phyloP scores from a whole-genome alignment of 1,140 invertebrate genomes.

The Drosophila ogumai region DNA sequence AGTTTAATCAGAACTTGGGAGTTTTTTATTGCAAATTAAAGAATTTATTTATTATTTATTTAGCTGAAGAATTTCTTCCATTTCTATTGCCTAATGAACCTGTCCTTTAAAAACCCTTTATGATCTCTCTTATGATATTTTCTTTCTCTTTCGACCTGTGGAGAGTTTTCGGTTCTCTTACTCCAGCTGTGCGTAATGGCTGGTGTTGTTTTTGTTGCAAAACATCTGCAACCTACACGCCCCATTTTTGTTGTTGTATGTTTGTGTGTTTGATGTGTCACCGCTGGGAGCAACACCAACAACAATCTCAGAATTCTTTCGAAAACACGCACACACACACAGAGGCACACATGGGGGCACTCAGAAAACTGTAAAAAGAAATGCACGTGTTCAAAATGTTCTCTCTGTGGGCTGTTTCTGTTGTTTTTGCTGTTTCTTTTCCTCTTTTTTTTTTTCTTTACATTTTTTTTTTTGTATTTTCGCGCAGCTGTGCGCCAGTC shows the following conservation, averaged over 20 bases:
- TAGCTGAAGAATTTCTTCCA: no score
- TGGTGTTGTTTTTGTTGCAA: slow-evolving; percentile 35
- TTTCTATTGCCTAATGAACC: no score
- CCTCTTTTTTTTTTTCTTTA: slow-evolving; percentile 28
- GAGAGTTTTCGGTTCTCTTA: not conserved
- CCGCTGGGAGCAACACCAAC: slow-evolving; percentile 49
- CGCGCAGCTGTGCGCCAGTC: slow-evolving; percentile 80
- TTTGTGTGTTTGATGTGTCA: slow-evolving; percentile 56
- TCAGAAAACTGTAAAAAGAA: slow-evolving; percentile 70
- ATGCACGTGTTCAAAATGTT: slow-evolving; percentile 82
- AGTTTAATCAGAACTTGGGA: not conserved
- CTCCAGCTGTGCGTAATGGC: slow-evolving; percentile 22
- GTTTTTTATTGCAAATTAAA: no score
- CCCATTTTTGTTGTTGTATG: slow-evolving; percentile 19
- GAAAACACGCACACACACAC: slow-evolving; percentile 54
- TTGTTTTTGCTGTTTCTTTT: slow-evolving; percentile 56
- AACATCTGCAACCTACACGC: slow-evolving; percentile 52
- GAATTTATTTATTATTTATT: no score
- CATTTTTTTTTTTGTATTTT: slow-evolving; percentile 62
- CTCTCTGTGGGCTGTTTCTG: slow-evolving; percentile 66
- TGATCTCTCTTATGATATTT: not conserved
- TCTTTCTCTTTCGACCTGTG: not conserved
- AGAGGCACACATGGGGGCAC: slow-evolving; percentile 20
- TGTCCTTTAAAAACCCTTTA: not conserved
- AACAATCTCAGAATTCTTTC: slow-evolving; percentile 64